Percentiles rank a stretch among this genome's conserved stretches.
These are phyloP conservation scores for Drosophila mimetica DNA, from an alignment of 2,888 invertebrate species.

Conservation along the genomic window DNA sequence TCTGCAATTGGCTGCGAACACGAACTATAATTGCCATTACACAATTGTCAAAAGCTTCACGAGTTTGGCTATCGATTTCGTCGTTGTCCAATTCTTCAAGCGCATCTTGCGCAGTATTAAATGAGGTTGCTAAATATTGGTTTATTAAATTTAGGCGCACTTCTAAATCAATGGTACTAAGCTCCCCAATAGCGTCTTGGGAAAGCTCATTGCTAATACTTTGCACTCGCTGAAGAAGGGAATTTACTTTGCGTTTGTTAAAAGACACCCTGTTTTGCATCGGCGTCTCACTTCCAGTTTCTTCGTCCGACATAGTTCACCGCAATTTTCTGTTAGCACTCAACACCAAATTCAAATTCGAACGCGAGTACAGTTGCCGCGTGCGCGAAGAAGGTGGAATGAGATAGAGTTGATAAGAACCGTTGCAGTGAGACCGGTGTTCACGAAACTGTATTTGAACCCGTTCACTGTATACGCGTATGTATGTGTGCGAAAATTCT, in stretches of 20 bases:
- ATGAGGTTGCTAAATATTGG: background rate
- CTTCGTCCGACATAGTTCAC: background rate
- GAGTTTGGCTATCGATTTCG: background rate
- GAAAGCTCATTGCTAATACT: constrained; percentile 1
- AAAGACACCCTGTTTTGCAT: background rate
- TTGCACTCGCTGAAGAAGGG: too few relatives aligned
- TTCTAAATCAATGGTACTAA: background rate
- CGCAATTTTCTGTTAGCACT: background rate
- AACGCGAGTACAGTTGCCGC: background rate
- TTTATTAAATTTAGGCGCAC: background rate
- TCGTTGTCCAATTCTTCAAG: background rate
- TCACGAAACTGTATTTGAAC: background rate
- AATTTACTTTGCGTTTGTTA: too few relatives aligned
- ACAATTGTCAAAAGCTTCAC: background rate
- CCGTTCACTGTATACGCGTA: too few relatives aligned
- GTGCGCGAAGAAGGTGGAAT: background rate
- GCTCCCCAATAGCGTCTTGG: background rate
- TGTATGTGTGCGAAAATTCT: too few relatives aligned
- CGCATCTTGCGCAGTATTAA: too few relatives aligned
- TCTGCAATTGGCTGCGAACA: background rate
- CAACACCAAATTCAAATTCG: background rate
- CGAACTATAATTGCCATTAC: background rate
- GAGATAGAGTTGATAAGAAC: background rate
- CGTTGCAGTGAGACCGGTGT: background rate
- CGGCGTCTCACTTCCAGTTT: background rate